phyloP scores from a whole-genome alignment of 2,113 vertebrate species.

The Cyprinodon brontotheroides region DNA sequence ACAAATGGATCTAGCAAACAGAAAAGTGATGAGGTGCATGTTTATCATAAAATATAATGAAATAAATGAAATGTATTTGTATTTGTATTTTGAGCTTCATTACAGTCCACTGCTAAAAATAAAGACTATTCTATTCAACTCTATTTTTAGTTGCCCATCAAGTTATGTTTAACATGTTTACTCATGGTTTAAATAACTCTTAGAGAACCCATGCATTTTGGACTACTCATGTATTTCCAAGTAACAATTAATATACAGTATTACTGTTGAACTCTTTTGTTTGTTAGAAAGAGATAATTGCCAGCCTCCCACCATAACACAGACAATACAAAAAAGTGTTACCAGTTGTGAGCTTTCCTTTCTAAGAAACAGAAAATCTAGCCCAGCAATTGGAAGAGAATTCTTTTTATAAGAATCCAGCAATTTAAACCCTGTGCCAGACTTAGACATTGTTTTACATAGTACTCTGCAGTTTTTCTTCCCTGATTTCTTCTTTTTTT shows the following conservation, averaged over 20 bases:
- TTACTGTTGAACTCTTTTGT: conserved; percentile 30
- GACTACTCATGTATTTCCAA: conserved; percentile 18
- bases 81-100: not conserved
- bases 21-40: not conserved
- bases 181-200: no score
- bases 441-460: conserved; percentile 28
- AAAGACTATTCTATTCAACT: not conserved
- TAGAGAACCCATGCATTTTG: conserved; percentile 1
- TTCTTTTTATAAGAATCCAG: conserved; percentile 13
- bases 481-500: conserved; percentile 29
- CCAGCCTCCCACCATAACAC: conserved; percentile 9
- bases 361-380: conserved; percentile 31
- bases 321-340: conserved; percentile 24
- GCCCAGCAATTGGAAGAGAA: conserved; percentile 17
- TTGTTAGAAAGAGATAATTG: conserved; percentile 10
- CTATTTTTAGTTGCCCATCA: not conserved
- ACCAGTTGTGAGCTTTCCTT: conserved; percentile 31
- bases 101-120: not conserved
- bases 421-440: conserved; percentile 1
- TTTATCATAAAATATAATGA: not conserved
- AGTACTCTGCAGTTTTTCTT: conserved; percentile 5
- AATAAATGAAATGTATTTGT: not conserved
- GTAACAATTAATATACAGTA: conserved; percentile 32
- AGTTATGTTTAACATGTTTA: no score
- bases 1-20: not conserved